phyloP scores from a whole-genome alignment of 2,113 vertebrate genomes.

The Eurystomus gularis region DNA sequence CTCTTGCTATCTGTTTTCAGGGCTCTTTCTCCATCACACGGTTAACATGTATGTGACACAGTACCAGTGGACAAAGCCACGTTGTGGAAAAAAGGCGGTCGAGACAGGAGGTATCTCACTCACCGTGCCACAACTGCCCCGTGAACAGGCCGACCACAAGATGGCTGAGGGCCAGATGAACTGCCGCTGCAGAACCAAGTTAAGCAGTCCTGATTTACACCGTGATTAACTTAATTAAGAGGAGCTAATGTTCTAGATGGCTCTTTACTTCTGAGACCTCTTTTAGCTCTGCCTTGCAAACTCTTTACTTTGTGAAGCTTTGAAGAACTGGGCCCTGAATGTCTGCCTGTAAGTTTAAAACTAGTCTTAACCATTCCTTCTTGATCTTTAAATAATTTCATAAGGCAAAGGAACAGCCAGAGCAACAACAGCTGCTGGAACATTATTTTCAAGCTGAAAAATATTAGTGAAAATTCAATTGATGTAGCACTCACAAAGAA shows the following conservation, averaged over 20 bases:
- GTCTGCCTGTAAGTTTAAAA: not conserved
- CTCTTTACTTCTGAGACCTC: not conserved
- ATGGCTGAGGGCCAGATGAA: not conserved
- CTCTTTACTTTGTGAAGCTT: not conserved
- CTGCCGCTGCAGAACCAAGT: not conserved
- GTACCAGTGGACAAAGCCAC: not conserved
- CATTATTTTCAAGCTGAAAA: not conserved
- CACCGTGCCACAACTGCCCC: too few species aligned
- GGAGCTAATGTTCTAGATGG: not conserved
- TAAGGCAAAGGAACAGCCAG: not conserved
- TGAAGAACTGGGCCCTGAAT: not conserved
- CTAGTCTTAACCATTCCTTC: not conserved
- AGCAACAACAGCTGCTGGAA: not conserved
- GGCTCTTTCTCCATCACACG: not conserved
- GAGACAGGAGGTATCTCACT: not conserved
- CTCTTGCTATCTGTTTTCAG: not conserved
- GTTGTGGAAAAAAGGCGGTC: not conserved
- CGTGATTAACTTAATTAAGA: not conserved
- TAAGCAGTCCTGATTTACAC: not conserved
- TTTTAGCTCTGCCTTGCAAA: not conserved
- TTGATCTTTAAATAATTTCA: not conserved
- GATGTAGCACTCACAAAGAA: not conserved
- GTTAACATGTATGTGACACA: not conserved
- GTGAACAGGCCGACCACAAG: too few species aligned
- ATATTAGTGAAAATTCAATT: not conserved